Evolutionary conservation across 2,888 invertebrate species (phyloP), one percentile per base, ranked within the genome.

Genomic region (Xylota segnis): DNA sequence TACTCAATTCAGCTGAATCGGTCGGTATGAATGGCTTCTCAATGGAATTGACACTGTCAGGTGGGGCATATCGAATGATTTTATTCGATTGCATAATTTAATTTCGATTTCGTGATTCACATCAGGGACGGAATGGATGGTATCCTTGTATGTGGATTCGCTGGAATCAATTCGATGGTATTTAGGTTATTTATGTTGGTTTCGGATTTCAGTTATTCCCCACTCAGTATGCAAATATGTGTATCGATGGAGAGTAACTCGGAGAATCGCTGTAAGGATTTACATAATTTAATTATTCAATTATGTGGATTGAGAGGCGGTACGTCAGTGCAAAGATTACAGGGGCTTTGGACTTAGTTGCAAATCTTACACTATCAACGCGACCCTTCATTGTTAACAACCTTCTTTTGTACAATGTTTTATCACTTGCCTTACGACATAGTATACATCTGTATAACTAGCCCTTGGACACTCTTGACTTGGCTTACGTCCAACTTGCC

Each of bases 51-150:
- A 68, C 40, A 50, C 59, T 61, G 61, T 52, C 77, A 77, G 68
- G 66, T 76, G 66, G 58, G 66, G 58, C 66, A 47, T 37, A 29
- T 66, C 37, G 76, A 76, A 40, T 56, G 76, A 37, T 59, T 66
- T 63, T 34, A 70, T 56, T 27, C 56, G 65, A 16, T 65, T 76
- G 76, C 76, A 76, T 59, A 66, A 76, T 47, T 59, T 66, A 76
- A 76, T 76, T 66, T 66, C 56, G 37, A 72, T 37, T 58, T 50
- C 27, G 50, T 18, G 47, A 61, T 59, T 52, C 27, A 47, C 71
- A 61, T 23, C 34, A 29, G 12, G 5, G 9, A 12, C 18, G 23
- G 2, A 47, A n/a, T 2, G 29, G 2, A 14, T 16, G 16, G 9
- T 29, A 14, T 2, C 9, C 29, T 29, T 29, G 29, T 29, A 16